Evolutionary conservation across 2,888 invertebrate species (phyloP).

Genomic region (Phengaris arion): DNA sequence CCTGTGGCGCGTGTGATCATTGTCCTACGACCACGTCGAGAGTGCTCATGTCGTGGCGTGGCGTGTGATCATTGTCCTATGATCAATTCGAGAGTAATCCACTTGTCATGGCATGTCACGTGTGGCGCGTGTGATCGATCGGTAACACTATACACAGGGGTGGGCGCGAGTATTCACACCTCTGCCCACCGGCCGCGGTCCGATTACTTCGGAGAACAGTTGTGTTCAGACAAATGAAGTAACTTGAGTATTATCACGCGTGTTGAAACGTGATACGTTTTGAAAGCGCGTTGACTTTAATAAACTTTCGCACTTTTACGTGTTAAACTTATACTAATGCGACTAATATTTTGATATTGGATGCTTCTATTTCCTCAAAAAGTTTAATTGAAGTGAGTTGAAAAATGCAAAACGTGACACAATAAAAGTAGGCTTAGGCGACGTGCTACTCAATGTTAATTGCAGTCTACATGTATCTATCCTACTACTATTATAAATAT

Average conservation of each 20-base stretch:
- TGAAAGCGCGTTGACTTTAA: neutral
- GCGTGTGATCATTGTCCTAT: neutral
- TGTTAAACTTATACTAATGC: neutral
- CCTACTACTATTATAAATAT: too few species aligned
- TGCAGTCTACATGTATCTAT: too few species aligned
- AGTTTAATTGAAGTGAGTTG: too few species aligned
- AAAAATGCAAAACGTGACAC: too few species aligned
- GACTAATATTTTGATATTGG: too few species aligned
- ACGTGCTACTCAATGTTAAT: too few species aligned
- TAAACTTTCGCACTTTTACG: neutral
- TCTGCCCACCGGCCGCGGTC: neutral
- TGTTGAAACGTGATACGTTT: neutral
- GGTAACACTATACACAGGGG: neutral
- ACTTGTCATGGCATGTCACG: too few species aligned
- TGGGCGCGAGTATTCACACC: conserved; percentile 2
- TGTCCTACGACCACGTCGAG: too few species aligned
- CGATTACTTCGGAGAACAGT: neutral
- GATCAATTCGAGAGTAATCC: neutral
- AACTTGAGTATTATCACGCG: neutral
- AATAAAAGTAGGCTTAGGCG: too few species aligned
- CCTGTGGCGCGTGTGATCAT: too few species aligned
- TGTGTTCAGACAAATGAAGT: neutral
- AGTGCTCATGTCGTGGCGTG: too few species aligned
- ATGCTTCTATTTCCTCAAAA: too few species aligned
- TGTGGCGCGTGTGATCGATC: neutral